Evolutionary conservation across 2,113 vertebrate genomes (phyloP), one percentile per base, ranked within the genome.

Genomic region (Melanotaenia duboulayi): DNA sequence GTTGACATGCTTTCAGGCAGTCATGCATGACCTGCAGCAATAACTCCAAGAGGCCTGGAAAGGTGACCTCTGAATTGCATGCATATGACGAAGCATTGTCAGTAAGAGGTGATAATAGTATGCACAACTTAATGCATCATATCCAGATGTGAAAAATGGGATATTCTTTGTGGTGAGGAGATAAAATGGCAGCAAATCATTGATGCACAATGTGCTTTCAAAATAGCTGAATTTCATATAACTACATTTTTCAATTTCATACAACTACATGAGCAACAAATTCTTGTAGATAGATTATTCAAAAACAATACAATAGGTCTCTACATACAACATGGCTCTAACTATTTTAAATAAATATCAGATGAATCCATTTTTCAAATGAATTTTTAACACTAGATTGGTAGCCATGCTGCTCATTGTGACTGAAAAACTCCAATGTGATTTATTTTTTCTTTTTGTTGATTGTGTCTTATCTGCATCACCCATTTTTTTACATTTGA

Each of bases 51-150:
- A 89, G 84, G 87, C 78, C 84, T 46, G 63, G 65, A 91, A 89
- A 93, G 92, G 91, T 94, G 92, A 93, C 93, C 91, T 84, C 87
- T 57, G 85, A 90, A 87, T 86, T 71, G 69, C 89, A 71, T 58
- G 68, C 82, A 65, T 75, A 64, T 77, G 85, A 82, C 84, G 35
- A 40, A 67, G 74, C 82, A 77, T 91, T 89, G 88, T 91, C 88
- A 74, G 81, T 69, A 66, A 77, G 68, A 79, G 81, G 80, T 71
- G 37, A 78, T 90, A 85, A 91, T 91, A 17, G 73, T 75, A 91
- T 84, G 87, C 87, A 71, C 72, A 83, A 81, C 65, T 76, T 74
- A 78, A 83, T 88, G 72, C 62, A 78, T 85, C 81, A 71, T 61
- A 73, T 81, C 85, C 51, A 68, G 77, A 87, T 83, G 79, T 86